These are phyloP conservation scores for Laspeyria flexula DNA, from an alignment of 2,888 invertebrate species.

Conservation along the genomic window DNA sequence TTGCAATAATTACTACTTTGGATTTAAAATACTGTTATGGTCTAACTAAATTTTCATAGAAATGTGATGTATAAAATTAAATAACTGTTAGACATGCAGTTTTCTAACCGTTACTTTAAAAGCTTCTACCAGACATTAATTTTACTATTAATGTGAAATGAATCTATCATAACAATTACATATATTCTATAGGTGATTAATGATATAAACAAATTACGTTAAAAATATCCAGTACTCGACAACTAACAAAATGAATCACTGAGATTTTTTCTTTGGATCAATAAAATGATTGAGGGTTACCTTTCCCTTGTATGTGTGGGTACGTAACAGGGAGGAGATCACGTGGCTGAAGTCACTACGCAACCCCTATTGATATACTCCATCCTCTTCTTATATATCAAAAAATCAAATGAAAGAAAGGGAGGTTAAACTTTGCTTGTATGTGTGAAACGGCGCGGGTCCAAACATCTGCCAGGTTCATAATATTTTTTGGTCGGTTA, in stretches of 20 bases:
- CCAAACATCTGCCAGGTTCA: slow-evolving; percentile 79
- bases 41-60: too few species aligned
- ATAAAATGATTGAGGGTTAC: slow-evolving; percentile 75
- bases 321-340: slow-evolving; percentile 63
- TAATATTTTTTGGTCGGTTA: slow-evolving; percentile 74
- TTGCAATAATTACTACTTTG: slow-evolving; percentile 23
- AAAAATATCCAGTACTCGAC: slow-evolving; percentile 34
- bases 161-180: not conserved
- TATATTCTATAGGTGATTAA: slow-evolving; percentile 18
- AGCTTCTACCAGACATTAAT: too few species aligned
- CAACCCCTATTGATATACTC: slow-evolving; percentile 72
- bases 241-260: slow-evolving; percentile 53
- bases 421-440: slow-evolving; percentile 40
- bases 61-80: too few species aligned
- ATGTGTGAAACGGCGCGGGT: slow-evolving; percentile 66
- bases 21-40: too few species aligned
- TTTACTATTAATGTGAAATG: too few species aligned
- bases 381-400: slow-evolving; percentile 50
- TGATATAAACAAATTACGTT: slow-evolving; percentile 22
- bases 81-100: too few species aligned
- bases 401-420: slow-evolving; percentile 40
- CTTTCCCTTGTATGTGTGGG: slow-evolving; percentile 57
- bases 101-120: too few species aligned
- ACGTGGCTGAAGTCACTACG: slow-evolving; percentile 72
- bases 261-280: slow-evolving; percentile 71